Percentiles rank a stretch among this genome's conserved stretches.
These are phyloP conservation scores for Denticeps clupeoides DNA, from an alignment of 2,797 vertebrate genomes.

Conservation along the genomic window DNA sequence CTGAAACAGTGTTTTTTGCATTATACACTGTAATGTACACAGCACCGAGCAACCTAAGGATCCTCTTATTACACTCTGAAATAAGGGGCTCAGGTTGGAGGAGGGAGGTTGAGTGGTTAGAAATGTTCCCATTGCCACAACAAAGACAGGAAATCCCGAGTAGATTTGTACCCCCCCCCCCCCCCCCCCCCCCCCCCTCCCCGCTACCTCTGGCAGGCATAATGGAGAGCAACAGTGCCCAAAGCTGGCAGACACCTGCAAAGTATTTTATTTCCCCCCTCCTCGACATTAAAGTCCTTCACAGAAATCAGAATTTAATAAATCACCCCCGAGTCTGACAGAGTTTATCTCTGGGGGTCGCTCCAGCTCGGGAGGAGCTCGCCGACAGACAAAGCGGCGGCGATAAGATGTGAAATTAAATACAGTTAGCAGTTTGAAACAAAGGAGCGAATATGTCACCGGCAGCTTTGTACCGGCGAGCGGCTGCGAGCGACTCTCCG, in stretches of 20 bases:
- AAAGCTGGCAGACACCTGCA: constrained; percentile 61
- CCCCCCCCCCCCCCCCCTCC: constrained; percentile 45
- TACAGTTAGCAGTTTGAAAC: constrained; percentile 71
- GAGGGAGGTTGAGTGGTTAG: constrained; percentile 22
- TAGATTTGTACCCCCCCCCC: constrained; percentile 46
- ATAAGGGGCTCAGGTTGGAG: constrained; percentile 21
- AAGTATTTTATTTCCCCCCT: constrained; percentile 57
- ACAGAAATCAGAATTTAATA: constrained; percentile 80
- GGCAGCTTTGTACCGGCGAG: constrained; percentile 50
- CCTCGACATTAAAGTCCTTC: constrained; percentile 72
- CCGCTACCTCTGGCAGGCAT: constrained; percentile 42
- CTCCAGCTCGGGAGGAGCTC: constrained; percentile 58
- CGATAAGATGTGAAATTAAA: constrained; percentile 74
- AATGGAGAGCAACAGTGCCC: constrained; percentile 47
- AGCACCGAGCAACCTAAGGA: no score
- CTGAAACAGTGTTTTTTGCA: no score
- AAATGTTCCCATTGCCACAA: constrained; percentile 55
- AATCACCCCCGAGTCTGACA: constrained; percentile 76
- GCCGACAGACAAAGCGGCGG: constrained; percentile 65
- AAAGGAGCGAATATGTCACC: constrained; percentile 56
- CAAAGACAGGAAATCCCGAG: constrained; percentile 69
- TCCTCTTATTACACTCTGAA: no score
- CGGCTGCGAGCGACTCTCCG: constrained; percentile 25
- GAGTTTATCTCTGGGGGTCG: constrained; percentile 76
- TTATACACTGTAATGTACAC: no score